Percentiles rank a stretch among this genome's conserved stretches.
Evolutionary conservation across 1,140 invertebrate genomes (phyloP).

Genomic region (Neodiprion lecontei): DNA sequence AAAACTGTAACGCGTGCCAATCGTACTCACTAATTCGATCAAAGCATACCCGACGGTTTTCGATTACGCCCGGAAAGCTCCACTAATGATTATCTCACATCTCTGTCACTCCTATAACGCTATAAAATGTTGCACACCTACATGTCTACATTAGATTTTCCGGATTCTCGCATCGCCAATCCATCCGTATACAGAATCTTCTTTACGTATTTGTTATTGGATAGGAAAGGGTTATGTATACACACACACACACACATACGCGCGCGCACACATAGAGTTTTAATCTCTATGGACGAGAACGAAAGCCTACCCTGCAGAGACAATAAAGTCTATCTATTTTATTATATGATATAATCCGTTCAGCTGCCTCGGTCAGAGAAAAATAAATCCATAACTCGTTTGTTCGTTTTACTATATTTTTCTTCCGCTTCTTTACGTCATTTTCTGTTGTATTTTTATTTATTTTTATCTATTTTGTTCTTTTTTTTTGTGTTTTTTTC

Average conservation of each 20-base stretch:
- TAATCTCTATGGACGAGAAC: not conserved
- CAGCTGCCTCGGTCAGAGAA: slow-evolving; percentile 25
- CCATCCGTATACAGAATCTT: not conserved
- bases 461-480: not conserved
- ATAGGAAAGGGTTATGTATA: not conserved
- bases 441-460: slow-evolving; percentile 8
- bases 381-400: slow-evolving; percentile 45
- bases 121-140: too few relatives aligned
- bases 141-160: not conserved
- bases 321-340: slow-evolving; percentile 33
- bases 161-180: not conserved
- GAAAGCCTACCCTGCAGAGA: not conserved
- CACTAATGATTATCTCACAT: not conserved
- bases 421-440: not conserved
- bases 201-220: not conserved
- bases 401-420: slow-evolving; percentile 17
- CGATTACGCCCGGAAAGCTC: too few relatives aligned
- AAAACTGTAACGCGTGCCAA: too few relatives aligned
- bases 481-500: not conserved
- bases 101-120: not conserved
- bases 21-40: too few relatives aligned
- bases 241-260: too few relatives aligned
- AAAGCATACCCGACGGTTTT: too few relatives aligned
- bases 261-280: not conserved
- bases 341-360: slow-evolving; percentile 36